These are phyloP conservation scores for Archips crataeganus DNA, from an alignment of 2,888 invertebrate genomes.

Conservation along the genomic window DNA sequence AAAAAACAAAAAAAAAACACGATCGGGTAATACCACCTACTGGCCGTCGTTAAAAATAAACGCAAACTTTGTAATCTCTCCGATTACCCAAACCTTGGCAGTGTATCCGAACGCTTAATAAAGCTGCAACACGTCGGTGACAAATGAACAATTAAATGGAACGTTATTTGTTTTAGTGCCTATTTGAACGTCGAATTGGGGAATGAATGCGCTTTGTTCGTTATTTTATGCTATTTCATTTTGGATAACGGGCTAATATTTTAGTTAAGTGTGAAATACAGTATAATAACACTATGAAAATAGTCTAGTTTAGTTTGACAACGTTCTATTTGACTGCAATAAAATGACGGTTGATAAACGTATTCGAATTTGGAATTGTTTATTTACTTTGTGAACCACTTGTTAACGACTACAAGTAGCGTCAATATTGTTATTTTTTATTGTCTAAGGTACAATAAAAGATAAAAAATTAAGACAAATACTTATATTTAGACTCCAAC, in stretches of 20 bases:
- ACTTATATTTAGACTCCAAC: no score
- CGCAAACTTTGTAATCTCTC: background rate
- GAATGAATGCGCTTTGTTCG: constrained; percentile 10
- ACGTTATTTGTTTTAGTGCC: constrained; percentile 21
- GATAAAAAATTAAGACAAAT: no score
- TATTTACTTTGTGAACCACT: no score
- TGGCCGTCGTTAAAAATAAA: constrained; percentile 7
- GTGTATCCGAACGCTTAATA: background rate
- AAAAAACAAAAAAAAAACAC: no score
- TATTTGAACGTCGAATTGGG: constrained; percentile 3
- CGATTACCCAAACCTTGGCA: constrained; percentile 8
- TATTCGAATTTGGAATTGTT: no score
- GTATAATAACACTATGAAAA: background rate
- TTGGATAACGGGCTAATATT: background rate
- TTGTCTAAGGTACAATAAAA: no score
- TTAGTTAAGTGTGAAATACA: background rate
- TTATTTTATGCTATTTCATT: background rate
- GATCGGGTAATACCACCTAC: background rate
- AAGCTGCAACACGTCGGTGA: constrained; percentile 24
- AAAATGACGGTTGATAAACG: no score
- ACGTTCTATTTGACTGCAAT: background rate
- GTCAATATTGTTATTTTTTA: no score
- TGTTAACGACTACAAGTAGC: no score
- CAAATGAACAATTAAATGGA: constrained; percentile 31
- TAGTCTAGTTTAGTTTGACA: background rate